Percentiles rank a stretch among this genome's conserved stretches.
phyloP scores from a whole-genome alignment of 1,140 invertebrate genomes.

The Halictus rubicundus region DNA sequence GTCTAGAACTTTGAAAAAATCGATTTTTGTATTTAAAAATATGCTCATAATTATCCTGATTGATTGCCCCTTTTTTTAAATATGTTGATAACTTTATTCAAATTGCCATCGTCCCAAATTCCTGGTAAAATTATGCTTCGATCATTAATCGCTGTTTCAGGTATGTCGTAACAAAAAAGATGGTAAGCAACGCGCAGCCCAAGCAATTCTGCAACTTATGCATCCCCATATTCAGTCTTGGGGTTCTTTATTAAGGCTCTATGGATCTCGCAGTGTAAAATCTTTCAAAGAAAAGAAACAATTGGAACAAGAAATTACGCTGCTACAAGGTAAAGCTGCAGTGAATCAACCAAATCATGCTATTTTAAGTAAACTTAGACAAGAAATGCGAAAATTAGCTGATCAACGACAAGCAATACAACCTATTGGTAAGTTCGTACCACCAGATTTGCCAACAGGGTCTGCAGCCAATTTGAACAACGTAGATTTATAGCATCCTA shows the following conservation, averaged over 20 bases:
- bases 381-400: conserved; percentile 92
- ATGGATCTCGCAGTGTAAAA: conserved; percentile 95
- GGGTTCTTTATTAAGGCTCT: conserved; percentile 95
- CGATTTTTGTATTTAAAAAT: too few species aligned
- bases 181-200: conserved; percentile 97
- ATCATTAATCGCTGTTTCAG: conserved; percentile 47
- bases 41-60: too few species aligned
- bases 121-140: too few species aligned
- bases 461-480: conserved; percentile 88
- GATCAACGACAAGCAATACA: conserved; percentile 85
- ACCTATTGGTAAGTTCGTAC: conserved; percentile 88
- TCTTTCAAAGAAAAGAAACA: conserved; percentile 96
- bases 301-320: conserved; percentile 96
- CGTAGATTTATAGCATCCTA: conserved; percentile 82
- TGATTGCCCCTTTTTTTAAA: too few species aligned
- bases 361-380: conserved; percentile 93
- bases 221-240: conserved; percentile 97
- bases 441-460: conserved; percentile 84
- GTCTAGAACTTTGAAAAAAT: too few species aligned
- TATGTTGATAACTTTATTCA: too few species aligned
- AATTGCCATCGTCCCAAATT: too few species aligned
- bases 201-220: conserved; percentile 94
- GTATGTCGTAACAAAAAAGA: conserved; percentile 97
- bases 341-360: conserved; percentile 96
- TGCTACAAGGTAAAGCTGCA: conserved; percentile 93